A percentile compares a stretch with the other conserved stretches of the same genome.
These are phyloP conservation scores for Delphinus delphis DNA, from an alignment of 2,113 vertebrate species.

Conservation along the genomic window DNA sequence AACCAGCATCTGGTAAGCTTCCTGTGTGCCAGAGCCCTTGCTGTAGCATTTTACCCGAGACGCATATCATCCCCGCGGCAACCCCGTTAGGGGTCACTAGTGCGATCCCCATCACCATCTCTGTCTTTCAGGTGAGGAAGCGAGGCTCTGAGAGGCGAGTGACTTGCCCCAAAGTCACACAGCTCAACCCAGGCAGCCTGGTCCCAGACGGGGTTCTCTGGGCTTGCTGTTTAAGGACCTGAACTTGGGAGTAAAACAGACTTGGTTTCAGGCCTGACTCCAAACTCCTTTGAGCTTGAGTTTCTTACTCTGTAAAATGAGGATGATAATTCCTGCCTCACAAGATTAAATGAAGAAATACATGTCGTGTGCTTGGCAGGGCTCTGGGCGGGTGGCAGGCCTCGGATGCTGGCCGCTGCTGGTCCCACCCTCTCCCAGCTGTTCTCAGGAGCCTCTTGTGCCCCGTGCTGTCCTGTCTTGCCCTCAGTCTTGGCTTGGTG, in stretches of 20 bases:
- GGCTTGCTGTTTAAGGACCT: neutral
- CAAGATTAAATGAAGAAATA: neutral
- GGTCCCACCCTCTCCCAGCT: neutral
- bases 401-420: fast-evolving
- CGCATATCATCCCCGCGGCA: fast-evolving
- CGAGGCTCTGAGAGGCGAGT: neutral
- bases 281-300: neutral
- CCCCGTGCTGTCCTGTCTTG: neutral
- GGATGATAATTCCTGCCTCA: neutral
- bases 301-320: neutral
- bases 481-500: neutral
- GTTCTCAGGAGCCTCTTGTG: neutral
- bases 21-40: fast-evolving
- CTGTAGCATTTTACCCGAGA: neutral
- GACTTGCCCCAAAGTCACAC: too few relatives aligned
- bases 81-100: neutral
- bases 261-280: neutral
- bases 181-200: neutral
- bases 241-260: neutral
- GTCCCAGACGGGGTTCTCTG: neutral
- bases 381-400: neutral
- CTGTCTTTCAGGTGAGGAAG: neutral
- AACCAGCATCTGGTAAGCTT: too few relatives aligned
- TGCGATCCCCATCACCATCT: neutral
- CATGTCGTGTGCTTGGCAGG: neutral